Conservation (phyloP, 2,113 vertebrate genomes). For the Campylomormyrus numenius region DNA sequence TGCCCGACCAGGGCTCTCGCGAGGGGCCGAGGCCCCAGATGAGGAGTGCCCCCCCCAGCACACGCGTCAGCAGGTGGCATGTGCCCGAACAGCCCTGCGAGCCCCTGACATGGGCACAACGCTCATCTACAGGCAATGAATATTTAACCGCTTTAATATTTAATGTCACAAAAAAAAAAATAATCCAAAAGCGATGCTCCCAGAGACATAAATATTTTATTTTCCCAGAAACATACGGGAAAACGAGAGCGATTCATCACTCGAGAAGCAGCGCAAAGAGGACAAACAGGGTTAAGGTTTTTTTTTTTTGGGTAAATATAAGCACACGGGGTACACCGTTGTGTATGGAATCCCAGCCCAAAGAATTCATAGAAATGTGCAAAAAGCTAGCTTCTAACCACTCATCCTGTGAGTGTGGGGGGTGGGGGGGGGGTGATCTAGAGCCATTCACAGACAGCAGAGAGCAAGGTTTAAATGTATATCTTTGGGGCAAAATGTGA, state of each 20-base stretch:
- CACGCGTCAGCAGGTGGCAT: not conserved
- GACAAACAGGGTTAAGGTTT: slow-evolving; percentile 2
- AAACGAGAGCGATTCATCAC: slow-evolving; percentile 5
- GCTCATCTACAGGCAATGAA: slow-evolving; percentile 10
- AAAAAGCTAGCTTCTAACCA: not conserved
- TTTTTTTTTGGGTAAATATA: not conserved
- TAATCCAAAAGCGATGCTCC: slow-evolving; percentile 15
- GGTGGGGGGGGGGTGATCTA: not conserved
- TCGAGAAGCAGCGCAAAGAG: not conserved
- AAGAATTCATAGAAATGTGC: not conserved
- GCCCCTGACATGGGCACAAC: not conserved
- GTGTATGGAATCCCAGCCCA: not conserved
- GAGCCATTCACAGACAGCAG: not conserved
- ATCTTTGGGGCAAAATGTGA: not conserved
- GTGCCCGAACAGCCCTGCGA: not conserved
- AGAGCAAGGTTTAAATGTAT: not conserved
- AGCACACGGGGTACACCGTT: not conserved
- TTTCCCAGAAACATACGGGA: slow-evolving; percentile 4
- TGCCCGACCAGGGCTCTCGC: too few species aligned
- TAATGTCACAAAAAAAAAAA: slow-evolving; percentile 15
- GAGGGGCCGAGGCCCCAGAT: not conserved
- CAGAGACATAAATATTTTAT: slow-evolving; percentile 21
- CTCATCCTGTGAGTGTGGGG: not conserved
- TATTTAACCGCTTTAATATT: slow-evolving; percentile 17
- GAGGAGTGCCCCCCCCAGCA: not conserved